Conservation (phyloP, 1,140 invertebrate species). For the Apis mellifera region DNA sequence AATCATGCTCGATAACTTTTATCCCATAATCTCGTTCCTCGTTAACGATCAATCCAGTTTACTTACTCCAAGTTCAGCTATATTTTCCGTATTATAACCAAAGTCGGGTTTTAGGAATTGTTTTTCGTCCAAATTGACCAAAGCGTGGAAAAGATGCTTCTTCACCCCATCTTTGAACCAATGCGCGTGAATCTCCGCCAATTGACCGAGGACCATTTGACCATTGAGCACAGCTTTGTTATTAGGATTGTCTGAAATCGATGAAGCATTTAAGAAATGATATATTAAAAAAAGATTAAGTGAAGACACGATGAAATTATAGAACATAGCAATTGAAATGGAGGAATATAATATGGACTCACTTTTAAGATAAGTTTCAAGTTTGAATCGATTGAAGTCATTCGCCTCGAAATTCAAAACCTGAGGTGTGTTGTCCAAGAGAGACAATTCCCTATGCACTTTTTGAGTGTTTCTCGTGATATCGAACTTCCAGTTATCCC, state of each 20-base stretch:
- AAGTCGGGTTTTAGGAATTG: slow-evolving; percentile 87
- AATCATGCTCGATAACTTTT: neutral
- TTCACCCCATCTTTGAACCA: slow-evolving; percentile 82
- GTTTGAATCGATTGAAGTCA: slow-evolving; percentile 83
- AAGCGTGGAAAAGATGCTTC: slow-evolving; percentile 83
- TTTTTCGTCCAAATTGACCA: slow-evolving; percentile 84
- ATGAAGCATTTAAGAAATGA: neutral
- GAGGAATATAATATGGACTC: slow-evolving; percentile 31
- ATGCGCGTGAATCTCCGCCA: slow-evolving; percentile 84
- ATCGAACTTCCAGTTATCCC: slow-evolving; percentile 77
- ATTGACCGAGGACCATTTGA: slow-evolving; percentile 84
- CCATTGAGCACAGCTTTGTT: slow-evolving; percentile 82
- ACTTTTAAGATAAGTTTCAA: slow-evolving; percentile 81
- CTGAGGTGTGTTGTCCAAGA: slow-evolving; percentile 81
- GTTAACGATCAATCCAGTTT: neutral
- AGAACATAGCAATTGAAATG: neutral
- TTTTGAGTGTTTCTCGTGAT: slow-evolving; percentile 81
- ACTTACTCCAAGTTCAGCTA: slow-evolving; percentile 77
- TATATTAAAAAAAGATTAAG: no score
- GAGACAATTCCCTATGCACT: slow-evolving; percentile 78
- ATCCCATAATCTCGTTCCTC: neutral
- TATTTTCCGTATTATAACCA: slow-evolving; percentile 84
- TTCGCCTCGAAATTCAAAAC: slow-evolving; percentile 80
- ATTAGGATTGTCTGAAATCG: slow-evolving; percentile 76
- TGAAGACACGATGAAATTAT: neutral